Evolutionary conservation across 2,888 invertebrate genomes (phyloP).

Genomic region (Xylota segnis): DNA sequence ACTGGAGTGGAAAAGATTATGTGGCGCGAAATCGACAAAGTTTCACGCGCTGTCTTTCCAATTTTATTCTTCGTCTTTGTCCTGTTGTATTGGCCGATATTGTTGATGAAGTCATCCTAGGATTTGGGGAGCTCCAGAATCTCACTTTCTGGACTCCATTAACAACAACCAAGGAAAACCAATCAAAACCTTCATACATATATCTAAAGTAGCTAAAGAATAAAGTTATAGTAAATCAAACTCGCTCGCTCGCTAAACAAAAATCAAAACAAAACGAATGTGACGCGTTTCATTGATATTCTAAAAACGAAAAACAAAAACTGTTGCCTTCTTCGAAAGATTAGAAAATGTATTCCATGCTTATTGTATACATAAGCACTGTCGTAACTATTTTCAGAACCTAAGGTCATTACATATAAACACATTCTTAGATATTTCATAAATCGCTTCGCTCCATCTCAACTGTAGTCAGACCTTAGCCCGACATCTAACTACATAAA

Average conservation of each 20-base stretch:
- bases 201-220: constrained; percentile 3
- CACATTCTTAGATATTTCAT: not conserved
- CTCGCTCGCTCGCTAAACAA: constrained; percentile 56
- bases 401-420: constrained; percentile 8
- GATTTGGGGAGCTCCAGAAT: constrained; percentile 83
- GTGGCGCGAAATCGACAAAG: constrained; percentile 91
- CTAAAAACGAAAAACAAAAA: not conserved
- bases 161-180: constrained; percentile 74
- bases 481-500: not conserved
- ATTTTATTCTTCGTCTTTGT: constrained; percentile 91
- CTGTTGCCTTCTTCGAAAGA: constrained; percentile 16
- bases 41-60: constrained; percentile 91
- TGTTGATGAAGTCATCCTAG: constrained; percentile 88
- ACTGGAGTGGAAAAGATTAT: constrained; percentile 90
- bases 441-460: constrained; percentile 18
- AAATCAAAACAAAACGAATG: constrained; percentile 15
- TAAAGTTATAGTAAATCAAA: constrained; percentile 16
- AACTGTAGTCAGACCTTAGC: constrained; percentile 11
- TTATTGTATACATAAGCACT: not conserved
- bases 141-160: constrained; percentile 83
- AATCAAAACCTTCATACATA: not conserved
- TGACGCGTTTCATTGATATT: not conserved
- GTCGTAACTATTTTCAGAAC: not conserved
- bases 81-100: constrained; percentile 91
- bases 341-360: not conserved